These are phyloP conservation scores for Mesodorylaimus sp. DNA, from an alignment of 2,888 invertebrate species.

Conservation along the genomic window DNA sequence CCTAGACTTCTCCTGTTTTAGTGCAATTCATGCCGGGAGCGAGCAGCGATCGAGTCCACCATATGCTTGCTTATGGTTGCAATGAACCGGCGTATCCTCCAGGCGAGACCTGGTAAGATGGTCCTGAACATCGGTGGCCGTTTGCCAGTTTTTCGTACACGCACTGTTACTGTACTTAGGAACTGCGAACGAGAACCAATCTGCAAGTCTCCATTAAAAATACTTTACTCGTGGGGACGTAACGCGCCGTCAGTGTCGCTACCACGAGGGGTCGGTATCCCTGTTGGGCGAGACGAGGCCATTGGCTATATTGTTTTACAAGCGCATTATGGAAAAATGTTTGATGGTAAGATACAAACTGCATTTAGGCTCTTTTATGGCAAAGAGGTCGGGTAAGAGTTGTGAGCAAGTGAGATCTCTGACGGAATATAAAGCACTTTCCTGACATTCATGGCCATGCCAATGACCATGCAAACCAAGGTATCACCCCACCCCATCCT, in stretches of 20 bases:
- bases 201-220: constrained; percentile 21
- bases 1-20: no score
- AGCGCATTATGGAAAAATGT: constrained; percentile 38
- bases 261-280: constrained; percentile 40
- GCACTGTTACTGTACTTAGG: constrained; percentile 25
- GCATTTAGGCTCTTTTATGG: no score
- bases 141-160: background rate
- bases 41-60: constrained; percentile 40
- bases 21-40: constrained; percentile 39
- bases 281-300: constrained; percentile 37
- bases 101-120: constrained; percentile 50
- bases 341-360: constrained; percentile 16
- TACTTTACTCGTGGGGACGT: constrained; percentile 44
- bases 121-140: no score
- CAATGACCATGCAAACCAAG: no score
- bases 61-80: constrained; percentile 43
- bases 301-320: constrained; percentile 41
- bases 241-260: constrained; percentile 41
- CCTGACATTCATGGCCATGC: no score
- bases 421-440: no score
- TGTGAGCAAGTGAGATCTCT: no score
- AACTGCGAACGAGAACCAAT: constrained; percentile 11
- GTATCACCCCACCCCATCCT: no score
- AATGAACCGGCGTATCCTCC: constrained; percentile 46
- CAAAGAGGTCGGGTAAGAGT: no score